Evolutionary conservation across 2,113 vertebrate genomes (phyloP).

Genomic region (Kryptolebias marmoratus): DNA sequence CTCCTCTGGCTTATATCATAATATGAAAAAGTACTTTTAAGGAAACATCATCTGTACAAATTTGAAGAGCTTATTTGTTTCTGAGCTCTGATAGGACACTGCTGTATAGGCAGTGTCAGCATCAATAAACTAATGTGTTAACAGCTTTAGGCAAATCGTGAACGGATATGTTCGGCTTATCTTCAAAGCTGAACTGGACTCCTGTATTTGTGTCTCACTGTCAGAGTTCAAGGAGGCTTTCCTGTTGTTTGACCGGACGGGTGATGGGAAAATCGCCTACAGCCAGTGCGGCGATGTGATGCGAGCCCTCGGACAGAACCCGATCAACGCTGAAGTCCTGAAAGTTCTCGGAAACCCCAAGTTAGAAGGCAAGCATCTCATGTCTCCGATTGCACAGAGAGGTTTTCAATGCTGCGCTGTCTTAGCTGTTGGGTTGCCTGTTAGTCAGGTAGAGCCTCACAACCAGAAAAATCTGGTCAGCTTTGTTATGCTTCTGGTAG

Average conservation of each 20-base stretch:
- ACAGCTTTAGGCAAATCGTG: background rate
- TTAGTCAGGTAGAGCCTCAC: background rate
- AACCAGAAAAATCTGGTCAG: background rate
- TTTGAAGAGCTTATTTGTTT: constrained; percentile 5
- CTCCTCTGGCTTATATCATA: background rate
- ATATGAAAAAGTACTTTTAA: background rate
- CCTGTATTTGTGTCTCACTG: constrained; percentile 9
- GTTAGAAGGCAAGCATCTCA: constrained; percentile 79
- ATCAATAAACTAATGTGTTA: background rate
- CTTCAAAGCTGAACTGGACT: background rate
- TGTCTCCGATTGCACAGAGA: background rate
- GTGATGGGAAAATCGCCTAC: constrained; percentile 90
- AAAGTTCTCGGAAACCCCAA: constrained; percentile 94
- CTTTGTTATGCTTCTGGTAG: background rate
- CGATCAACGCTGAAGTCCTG: constrained; percentile 92
- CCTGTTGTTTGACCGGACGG: constrained; percentile 88
- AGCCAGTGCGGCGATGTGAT: constrained; percentile 93
- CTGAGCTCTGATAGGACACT: background rate
- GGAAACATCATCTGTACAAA: background rate
- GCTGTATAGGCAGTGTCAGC: background rate
- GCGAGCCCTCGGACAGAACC: constrained; percentile 92
- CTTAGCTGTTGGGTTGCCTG: too few species aligned
- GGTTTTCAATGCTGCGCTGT: background rate
- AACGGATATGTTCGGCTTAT: background rate
- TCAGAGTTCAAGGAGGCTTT: constrained; percentile 94